Evolutionary conservation across 2,113 vertebrate species (phyloP).

Genomic region (Chloroceryle aenea): DNA sequence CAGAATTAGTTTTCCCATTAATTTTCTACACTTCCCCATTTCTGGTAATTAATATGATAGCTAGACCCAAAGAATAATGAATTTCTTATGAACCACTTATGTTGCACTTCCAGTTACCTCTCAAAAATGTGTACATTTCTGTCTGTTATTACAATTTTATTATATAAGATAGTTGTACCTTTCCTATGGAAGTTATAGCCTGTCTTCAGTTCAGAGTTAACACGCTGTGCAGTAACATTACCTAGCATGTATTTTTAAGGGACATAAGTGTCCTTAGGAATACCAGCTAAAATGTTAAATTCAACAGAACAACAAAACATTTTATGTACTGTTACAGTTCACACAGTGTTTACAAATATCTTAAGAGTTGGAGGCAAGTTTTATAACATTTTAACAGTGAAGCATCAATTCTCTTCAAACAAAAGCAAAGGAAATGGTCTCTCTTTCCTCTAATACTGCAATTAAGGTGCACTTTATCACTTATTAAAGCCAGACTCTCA

Average conservation of each 20-base stretch:
- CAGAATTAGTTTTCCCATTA: background rate
- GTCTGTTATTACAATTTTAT: background rate
- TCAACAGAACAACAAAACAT: background rate
- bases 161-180: background rate
- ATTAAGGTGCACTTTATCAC: conserved; percentile 50
- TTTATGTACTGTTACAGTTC: background rate
- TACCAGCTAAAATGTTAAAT: background rate
- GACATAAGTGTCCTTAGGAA: background rate
- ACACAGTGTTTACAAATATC: background rate
- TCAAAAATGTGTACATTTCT: background rate
- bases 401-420: background rate
- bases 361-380: background rate
- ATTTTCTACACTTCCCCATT: background rate
- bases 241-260: background rate
- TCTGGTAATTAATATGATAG: background rate
- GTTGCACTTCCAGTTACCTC: background rate
- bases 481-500: conserved; percentile 59
- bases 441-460: conserved; percentile 42
- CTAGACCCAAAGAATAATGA: background rate
- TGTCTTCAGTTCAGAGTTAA: background rate
- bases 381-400: background rate
- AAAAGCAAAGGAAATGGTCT: background rate
- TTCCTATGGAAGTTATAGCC: background rate
- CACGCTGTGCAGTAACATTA: background rate
- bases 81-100: background rate